phyloP scores from a whole-genome alignment of 2,113 vertebrate species.

The Misgurnus mizolepis region DNA sequence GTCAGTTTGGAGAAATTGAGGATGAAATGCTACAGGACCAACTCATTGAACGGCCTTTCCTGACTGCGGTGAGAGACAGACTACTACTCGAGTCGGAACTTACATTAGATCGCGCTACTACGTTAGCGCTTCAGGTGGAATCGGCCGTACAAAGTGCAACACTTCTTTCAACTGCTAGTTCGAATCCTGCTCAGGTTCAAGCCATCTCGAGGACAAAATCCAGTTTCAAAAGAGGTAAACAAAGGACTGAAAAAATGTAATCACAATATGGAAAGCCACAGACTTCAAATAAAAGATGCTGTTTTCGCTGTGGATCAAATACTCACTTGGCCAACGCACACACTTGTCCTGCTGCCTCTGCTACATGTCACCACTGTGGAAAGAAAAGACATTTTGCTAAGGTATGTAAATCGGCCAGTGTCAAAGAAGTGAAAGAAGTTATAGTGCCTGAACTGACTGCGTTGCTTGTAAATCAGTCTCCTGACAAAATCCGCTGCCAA shows the following conservation, averaged over 20 bases:
- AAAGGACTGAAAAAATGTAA: background rate
- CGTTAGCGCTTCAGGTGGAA: background rate
- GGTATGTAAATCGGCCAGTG: background rate
- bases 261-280: background rate
- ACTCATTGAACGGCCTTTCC: background rate
- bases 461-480: background rate
- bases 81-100: background rate
- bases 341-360: background rate
- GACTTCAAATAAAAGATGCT: background rate
- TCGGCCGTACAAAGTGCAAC: background rate
- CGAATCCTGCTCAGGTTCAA: background rate
- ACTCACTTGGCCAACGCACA: background rate
- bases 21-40: background rate
- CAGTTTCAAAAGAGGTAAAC: background rate
- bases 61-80: background rate
- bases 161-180: too few relatives aligned
- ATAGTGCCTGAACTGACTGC: background rate
- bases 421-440: background rate
- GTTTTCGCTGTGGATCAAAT: background rate
- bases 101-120: background rate
- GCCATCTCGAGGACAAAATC: background rate
- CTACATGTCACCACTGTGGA: background rate
- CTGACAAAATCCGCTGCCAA: too few relatives aligned
- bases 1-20: background rate
- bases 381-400: background rate